A percentile compares a stretch with the other conserved stretches of the same genome.
phyloP scores from a whole-genome alignment of 2,113 vertebrate species.

The Pelecanus crispus region DNA sequence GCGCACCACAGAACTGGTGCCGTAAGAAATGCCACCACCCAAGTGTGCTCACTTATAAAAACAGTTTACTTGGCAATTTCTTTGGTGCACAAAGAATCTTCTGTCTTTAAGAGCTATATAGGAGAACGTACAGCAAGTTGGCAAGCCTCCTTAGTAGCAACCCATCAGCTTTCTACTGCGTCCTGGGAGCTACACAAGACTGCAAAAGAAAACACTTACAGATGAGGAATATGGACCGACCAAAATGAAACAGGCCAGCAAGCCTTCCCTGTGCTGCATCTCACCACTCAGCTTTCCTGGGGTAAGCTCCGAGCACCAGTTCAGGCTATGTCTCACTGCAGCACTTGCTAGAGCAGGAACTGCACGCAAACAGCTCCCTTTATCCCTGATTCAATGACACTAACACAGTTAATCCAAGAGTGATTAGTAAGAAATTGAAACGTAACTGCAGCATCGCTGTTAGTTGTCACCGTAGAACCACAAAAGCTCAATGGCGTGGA shows the following conservation, averaged over 20 bases:
- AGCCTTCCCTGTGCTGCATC: not conserved
- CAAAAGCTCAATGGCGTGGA: not conserved
- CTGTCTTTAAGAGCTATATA: not conserved
- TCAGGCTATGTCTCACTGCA: not conserved
- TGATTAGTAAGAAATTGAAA: not conserved
- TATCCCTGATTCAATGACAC: not conserved
- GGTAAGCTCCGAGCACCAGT: not conserved
- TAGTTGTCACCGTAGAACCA: not conserved
- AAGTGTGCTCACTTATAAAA: accelerated
- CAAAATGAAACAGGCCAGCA: accelerated
- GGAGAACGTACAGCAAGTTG: not conserved
- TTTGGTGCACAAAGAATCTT: not conserved
- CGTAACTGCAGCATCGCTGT: not conserved
- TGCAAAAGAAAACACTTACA: not conserved
- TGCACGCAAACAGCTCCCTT: accelerated
- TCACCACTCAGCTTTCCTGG: not conserved
- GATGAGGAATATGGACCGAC: not conserved
- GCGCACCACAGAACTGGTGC: not conserved
- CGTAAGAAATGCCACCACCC: not conserved
- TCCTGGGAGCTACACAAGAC: not conserved
- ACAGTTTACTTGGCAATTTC: not conserved
- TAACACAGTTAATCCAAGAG: accelerated
- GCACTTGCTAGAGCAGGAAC: not conserved
- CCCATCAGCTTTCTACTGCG: not conserved
- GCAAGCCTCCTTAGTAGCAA: not conserved